Evolutionary conservation across 2,888 invertebrate species (phyloP), one percentile per base, ranked within the genome.

Genomic region (Tribolium freemani): DNA sequence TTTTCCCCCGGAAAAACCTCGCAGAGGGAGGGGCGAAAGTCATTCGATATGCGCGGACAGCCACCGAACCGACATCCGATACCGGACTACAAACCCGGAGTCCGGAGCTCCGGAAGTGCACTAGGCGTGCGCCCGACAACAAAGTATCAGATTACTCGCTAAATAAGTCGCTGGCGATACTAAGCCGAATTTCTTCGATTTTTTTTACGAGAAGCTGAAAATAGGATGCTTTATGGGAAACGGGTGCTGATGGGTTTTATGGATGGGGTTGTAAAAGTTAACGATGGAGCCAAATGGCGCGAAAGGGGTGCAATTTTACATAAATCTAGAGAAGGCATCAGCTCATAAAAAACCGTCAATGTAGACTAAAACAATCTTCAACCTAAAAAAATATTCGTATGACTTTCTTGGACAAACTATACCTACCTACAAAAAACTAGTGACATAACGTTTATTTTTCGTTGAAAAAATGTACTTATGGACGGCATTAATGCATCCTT

Each of bases 51-150:
- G 73, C 73, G 73, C 73, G 73, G 71, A 67, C 73, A 68, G 71
- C 73, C 71, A 73, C 73, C 67, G 70, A 61, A 45, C 64, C 64
- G 72, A 63, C 46, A 74, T 60, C 51, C 63, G 74, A 72, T 57
- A 74, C 74, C 74, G 64, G 74, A 72, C 64, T 56, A 72, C 73
- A 73, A 72, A 69, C 69, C 72, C 73, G 70, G 72, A 68, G 57
- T 72, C 61, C 54, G 68, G 70, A 68, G 72, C 73, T 71, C 77
- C 74, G 77, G 77, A 77, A 77, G 76, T 77, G 71, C 77, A 76
- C 72, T 75, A 74, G 74, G 76, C 76, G 77, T 77, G 76, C 74
- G 77, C 71, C 70, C 70, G 68, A 73, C 75, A 76, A 72, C 64
- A 72, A 63, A 69, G 53, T 72, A 69, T 72, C 72, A 9, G 64